These are phyloP conservation scores for Oryzias melastigma DNA, from an alignment of 2,113 vertebrate species.

Conservation along the genomic window DNA sequence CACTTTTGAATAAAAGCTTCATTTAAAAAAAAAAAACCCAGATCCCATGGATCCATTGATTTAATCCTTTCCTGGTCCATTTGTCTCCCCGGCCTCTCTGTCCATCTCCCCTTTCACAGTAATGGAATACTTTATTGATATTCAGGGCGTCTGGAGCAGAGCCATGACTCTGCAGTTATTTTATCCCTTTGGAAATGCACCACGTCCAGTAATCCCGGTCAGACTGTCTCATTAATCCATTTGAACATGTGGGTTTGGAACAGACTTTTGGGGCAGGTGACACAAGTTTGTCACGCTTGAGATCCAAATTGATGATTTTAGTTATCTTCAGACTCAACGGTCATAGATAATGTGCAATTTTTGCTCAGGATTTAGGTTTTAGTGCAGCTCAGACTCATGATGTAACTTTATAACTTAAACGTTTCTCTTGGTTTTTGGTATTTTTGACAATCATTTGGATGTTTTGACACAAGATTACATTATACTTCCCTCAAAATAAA, in stretches of 20 bases:
- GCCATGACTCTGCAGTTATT: conserved; percentile 74
- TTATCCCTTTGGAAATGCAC: conserved; percentile 43
- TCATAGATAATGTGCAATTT: not conserved
- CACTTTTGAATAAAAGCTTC: no score
- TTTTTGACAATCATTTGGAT: no score
- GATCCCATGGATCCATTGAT: conserved; percentile 36
- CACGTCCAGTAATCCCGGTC: conserved; percentile 45
- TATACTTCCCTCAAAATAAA: no score
- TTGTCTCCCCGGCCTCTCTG: conserved; percentile 31
- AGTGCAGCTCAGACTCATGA: no score
- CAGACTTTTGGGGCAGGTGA: conserved; percentile 1
- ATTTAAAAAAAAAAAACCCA: conserved; percentile 17
- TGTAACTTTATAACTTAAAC: no score
- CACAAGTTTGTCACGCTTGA: not conserved
- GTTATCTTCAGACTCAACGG: not conserved
- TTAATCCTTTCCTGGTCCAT: conserved; percentile 30
- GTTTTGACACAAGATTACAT: no score
- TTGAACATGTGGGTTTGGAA: not conserved
- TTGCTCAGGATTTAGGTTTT: no score
- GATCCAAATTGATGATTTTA: no score
- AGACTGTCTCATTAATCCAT: conserved; percentile 22
- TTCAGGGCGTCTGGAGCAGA: conserved; percentile 55
- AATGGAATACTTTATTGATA: conserved; percentile 76
- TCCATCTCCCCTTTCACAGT: conserved; percentile 60
- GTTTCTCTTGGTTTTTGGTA: no score